These are phyloP conservation scores for Euthynnus affinis DNA, from an alignment of 2,797 vertebrate species.

Conservation along the genomic window DNA sequence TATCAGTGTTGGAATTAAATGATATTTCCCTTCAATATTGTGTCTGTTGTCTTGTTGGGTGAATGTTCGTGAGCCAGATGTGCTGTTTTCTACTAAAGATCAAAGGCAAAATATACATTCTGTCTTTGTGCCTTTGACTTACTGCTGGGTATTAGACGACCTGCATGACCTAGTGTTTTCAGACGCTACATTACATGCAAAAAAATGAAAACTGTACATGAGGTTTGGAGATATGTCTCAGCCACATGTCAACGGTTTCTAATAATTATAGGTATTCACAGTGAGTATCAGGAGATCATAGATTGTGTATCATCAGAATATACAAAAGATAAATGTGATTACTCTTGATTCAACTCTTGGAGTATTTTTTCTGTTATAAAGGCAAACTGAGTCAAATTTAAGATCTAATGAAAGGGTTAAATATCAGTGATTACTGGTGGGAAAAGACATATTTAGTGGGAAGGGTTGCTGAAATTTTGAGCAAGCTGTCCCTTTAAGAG, in stretches of 20 bases:
- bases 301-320: neutral
- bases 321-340: neutral
- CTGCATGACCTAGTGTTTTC: neutral
- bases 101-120: neutral
- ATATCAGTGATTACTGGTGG: neutral
- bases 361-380: slow-evolving; percentile 4
- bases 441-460: slow-evolving; percentile 13
- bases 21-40: neutral
- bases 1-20: neutral
- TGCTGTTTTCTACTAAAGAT: neutral
- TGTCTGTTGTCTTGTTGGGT: slow-evolving; percentile 3
- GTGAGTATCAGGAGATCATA: slow-evolving; percentile 14
- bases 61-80: slow-evolving; percentile 12
- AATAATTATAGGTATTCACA: neutral
- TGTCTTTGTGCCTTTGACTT: neutral
- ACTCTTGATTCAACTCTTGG: slow-evolving; percentile 7
- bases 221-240: slow-evolving; percentile 2
- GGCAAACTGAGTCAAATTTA: neutral
- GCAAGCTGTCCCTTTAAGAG: slow-evolving; percentile 71
- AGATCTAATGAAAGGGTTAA: neutral
- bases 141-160: neutral
- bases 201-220: neutral
- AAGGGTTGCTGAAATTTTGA: slow-evolving; percentile 19
- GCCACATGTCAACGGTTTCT: neutral
- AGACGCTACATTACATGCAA: neutral